Evolutionary conservation across 1,140 invertebrate genomes (phyloP).

Genomic region (Zaprionus vittiger): DNA sequence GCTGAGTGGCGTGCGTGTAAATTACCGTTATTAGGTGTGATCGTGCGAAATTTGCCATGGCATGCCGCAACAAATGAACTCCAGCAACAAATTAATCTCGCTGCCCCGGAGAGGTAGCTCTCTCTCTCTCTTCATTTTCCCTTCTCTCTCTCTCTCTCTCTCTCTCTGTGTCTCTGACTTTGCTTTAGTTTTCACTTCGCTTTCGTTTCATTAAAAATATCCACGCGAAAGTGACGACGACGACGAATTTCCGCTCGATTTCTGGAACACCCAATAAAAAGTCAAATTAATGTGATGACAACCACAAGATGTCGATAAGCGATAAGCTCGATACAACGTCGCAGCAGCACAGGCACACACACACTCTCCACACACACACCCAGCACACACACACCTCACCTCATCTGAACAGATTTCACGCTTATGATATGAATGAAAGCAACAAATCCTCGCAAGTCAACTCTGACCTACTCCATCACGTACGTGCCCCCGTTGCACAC

Average conservation of each 20-base stretch:
- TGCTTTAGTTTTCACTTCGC: conserved; percentile 58
- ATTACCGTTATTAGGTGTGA: conserved; percentile 84
- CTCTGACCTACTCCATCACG: conserved; percentile 59
- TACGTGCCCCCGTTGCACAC: conserved; percentile 22
- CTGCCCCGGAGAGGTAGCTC: not conserved
- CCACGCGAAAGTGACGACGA: conserved; percentile 56
- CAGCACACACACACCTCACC: conserved; percentile 24
- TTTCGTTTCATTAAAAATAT: conserved; percentile 50
- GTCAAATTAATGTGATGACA: conserved; percentile 79
- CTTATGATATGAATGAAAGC: conserved; percentile 57
- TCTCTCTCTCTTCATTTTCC: not conserved
- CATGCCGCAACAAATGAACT: conserved; percentile 21
- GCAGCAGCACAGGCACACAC: not conserved
- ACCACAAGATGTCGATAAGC: conserved; percentile 19
- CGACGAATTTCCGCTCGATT: conserved; percentile 55
- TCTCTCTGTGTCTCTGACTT: not conserved
- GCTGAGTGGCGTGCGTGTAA: conserved; percentile 76
- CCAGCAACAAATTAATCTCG: conserved; percentile 1
- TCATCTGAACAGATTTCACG: conserved; percentile 69
- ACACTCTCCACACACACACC: not conserved
- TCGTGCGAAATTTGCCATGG: conserved; percentile 66
- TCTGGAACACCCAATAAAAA: conserved; percentile 77
- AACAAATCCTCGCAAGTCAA: conserved; percentile 24
- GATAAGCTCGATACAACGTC: conserved; percentile 29
- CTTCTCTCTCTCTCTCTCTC: not conserved